Conservation (phyloP, 2,113 vertebrate genomes). For the Platichthys flesus region DNA sequence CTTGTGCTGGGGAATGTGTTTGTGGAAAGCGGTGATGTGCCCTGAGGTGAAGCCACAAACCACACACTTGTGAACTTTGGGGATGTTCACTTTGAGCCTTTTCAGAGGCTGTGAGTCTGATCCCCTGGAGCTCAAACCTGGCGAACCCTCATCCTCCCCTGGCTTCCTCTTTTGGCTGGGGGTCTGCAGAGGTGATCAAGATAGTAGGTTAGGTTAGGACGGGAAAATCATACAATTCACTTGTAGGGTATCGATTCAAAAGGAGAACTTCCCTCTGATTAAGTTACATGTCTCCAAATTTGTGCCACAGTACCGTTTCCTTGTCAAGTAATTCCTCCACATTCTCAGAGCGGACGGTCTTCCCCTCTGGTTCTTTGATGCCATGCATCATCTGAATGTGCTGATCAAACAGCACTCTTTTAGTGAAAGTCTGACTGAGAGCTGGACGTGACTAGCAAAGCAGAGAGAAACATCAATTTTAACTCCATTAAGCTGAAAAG, state of each 20-base stretch:
- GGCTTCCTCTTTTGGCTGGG: conserved; percentile 89
- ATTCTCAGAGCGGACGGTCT: conserved; percentile 79
- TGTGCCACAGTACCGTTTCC: conserved; percentile 32
- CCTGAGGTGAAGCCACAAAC: conserved; percentile 94
- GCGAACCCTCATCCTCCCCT: conserved; percentile 47
- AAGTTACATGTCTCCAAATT: not conserved
- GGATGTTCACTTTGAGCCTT: conserved; percentile 96
- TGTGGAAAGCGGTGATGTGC: conserved; percentile 90
- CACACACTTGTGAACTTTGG: conserved; percentile 94
- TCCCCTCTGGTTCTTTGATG: conserved; percentile 86
- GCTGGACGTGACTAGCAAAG: conserved; percentile 87
- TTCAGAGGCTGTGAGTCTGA: conserved; percentile 90
- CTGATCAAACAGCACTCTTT: conserved; percentile 93
- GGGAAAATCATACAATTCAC: not conserved
- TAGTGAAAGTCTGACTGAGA: conserved; percentile 89
- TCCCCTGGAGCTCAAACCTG: conserved; percentile 80
- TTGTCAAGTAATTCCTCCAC: conserved; percentile 80
- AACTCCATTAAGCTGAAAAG: not conserved
- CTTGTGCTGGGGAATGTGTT: conserved; percentile 96
- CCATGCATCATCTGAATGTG: conserved; percentile 92
- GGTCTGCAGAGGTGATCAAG: conserved; percentile 65
- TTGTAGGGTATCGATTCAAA: not conserved
- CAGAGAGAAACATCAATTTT: conserved; percentile 1
- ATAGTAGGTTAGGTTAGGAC: not conserved
- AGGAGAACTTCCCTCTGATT: not conserved